Percentiles rank a stretch among this genome's conserved stretches.
Conservation (phyloP, 2,797 vertebrate genomes). For the Hipposideros larvatus region DNA sequence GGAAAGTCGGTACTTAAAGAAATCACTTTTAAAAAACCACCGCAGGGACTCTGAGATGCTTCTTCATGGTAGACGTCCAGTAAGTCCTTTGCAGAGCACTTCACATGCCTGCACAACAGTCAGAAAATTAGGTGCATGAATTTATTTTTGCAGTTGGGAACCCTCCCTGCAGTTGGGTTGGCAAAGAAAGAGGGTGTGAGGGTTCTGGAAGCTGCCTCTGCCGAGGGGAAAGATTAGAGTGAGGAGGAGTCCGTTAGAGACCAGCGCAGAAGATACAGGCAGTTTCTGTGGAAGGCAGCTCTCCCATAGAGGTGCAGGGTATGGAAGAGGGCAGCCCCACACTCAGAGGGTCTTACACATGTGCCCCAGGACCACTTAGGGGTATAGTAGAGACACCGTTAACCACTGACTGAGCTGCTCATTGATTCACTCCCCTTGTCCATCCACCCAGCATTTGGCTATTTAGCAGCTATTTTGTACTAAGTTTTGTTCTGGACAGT, state of each 20-base stretch:
- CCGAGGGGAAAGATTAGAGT: not conserved
- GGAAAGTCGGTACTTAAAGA: constrained; percentile 29
- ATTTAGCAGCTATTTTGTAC: not conserved
- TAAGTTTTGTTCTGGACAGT: not conserved
- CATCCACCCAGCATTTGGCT: not conserved
- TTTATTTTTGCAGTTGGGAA: not conserved
- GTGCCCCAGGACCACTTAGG: not conserved
- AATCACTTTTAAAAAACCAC: not conserved
- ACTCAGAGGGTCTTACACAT: not conserved
- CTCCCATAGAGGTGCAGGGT: not conserved
- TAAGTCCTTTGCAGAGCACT: not conserved
- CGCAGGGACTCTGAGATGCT: not conserved
- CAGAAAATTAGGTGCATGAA: not conserved
- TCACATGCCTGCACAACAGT: not conserved
- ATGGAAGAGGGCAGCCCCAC: not conserved
- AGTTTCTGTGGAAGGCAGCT: not conserved
- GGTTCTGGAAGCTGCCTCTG: not conserved
- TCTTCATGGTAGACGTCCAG: not conserved
- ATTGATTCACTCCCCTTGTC: not conserved
- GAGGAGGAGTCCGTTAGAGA: not conserved
- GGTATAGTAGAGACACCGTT: not conserved
- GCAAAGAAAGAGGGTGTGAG: not conserved
- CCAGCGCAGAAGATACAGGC: not conserved
- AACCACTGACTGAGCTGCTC: not conserved
- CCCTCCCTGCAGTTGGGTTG: not conserved